Conservation (phyloP, 2,888 invertebrate species). For the Athalia circularis region DNA sequence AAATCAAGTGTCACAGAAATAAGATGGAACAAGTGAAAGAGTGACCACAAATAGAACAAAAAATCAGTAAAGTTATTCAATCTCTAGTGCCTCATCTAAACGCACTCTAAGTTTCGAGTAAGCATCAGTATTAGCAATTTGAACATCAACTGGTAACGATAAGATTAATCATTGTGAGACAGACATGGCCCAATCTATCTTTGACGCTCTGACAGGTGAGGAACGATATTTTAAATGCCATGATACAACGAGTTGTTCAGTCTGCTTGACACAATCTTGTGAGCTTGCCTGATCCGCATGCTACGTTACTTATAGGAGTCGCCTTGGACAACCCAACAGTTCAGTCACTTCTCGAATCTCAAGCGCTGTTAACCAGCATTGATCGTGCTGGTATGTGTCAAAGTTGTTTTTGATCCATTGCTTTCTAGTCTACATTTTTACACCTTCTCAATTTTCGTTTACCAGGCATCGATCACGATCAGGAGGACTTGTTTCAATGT, state of each 20-base stretch:
- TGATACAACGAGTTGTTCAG: not conserved
- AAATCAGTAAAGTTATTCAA: no score
- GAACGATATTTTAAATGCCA: slow-evolving; percentile 26
- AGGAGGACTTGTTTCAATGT: slow-evolving; percentile 83
- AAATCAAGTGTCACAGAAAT: no score
- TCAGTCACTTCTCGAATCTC: slow-evolving; percentile 69
- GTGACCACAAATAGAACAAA: no score
- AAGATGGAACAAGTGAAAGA: no score
- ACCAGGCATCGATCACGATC: slow-evolving; percentile 73
- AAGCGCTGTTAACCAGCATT: slow-evolving; percentile 67
- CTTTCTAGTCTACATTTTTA: not conserved
- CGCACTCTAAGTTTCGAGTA: no score
- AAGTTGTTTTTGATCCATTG: not conserved
- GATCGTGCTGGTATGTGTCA: slow-evolving; percentile 66
- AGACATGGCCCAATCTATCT: slow-evolving; percentile 70
- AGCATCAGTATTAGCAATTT: no score
- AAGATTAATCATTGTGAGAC: not conserved
- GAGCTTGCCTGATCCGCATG: not conserved
- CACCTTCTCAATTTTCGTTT: not conserved
- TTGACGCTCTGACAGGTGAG: slow-evolving; percentile 70
- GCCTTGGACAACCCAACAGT: slow-evolving; percentile 69
- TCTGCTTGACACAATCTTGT: slow-evolving; percentile 23
- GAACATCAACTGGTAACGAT: no score
- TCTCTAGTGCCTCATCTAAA: no score
- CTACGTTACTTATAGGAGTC: slow-evolving; percentile 59